phyloP scores from a whole-genome alignment of 2,797 vertebrate genomes.

The Falco concolor region DNA sequence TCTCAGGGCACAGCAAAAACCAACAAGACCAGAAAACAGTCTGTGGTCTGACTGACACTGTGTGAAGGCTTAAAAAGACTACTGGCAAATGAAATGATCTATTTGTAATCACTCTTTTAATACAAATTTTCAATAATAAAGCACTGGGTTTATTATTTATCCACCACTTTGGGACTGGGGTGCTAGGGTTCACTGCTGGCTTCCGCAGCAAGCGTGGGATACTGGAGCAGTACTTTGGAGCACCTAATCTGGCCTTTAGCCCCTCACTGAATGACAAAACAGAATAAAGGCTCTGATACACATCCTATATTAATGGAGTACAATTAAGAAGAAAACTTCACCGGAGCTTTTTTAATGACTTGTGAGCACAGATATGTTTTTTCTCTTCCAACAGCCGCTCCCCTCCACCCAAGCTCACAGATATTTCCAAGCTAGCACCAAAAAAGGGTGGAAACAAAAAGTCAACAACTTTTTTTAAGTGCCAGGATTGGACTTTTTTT shows the following conservation, averaged over 20 bases:
- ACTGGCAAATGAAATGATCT: background rate
- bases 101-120: background rate
- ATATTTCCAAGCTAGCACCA: background rate
- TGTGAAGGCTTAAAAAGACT: background rate
- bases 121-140: background rate
- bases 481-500: background rate
- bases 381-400: background rate
- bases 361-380: background rate
- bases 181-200: background rate
- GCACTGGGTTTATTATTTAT: background rate
- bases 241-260: background rate
- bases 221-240: background rate
- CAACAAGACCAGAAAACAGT: background rate
- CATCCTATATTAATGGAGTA: background rate
- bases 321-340: background rate
- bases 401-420: background rate
- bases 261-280: background rate
- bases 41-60: background rate
- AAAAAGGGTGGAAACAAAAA: background rate
- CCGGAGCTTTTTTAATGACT: background rate
- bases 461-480: background rate
- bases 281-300: background rate
- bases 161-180: accelerated
- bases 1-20: background rate
- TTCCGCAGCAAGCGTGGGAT: background rate